Conservation (phyloP, 2,888 invertebrate genomes). For the Drosophila aldrichi region DNA sequence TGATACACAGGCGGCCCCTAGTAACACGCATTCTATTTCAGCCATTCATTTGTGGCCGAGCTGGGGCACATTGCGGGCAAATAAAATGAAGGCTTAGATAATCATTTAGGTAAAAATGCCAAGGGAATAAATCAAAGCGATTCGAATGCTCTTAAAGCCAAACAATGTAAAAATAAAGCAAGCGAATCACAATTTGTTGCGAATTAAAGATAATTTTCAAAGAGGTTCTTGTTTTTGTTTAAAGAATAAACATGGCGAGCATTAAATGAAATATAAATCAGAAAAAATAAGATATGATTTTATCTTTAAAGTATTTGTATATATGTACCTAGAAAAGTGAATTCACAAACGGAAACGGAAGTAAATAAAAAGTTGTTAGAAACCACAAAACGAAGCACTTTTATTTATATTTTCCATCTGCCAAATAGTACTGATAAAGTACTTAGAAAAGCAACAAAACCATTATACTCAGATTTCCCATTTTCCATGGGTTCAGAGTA, state of each 20-base stretch:
- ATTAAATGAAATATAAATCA: neutral
- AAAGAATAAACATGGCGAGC: neutral
- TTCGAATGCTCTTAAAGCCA: neutral
- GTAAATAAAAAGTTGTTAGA: neutral
- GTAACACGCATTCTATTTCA: constrained; percentile 28
- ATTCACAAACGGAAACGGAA: neutral
- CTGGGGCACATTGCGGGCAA: neutral
- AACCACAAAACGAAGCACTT: neutral
- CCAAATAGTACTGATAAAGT: too few relatives aligned
- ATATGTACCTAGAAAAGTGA: neutral
- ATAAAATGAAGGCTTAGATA: constrained; percentile 14
- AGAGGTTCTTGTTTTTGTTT: too few relatives aligned
- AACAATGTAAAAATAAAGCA: neutral
- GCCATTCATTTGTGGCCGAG: constrained; percentile 13
- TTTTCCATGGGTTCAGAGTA: too few relatives aligned
- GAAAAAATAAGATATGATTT: neutral
- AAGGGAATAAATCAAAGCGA: constrained; percentile 3
- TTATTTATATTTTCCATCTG: neutral
- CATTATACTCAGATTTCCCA: too few relatives aligned
- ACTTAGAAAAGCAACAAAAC: too few relatives aligned
- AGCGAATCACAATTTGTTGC: neutral
- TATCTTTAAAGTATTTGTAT: neutral
- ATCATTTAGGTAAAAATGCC: constrained; percentile 3
- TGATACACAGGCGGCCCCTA: constrained; percentile 49
- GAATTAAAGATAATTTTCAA: neutral